Evolutionary conservation across 1,140 invertebrate genomes (phyloP).

Genomic region (Hirudo medicinalis): DNA sequence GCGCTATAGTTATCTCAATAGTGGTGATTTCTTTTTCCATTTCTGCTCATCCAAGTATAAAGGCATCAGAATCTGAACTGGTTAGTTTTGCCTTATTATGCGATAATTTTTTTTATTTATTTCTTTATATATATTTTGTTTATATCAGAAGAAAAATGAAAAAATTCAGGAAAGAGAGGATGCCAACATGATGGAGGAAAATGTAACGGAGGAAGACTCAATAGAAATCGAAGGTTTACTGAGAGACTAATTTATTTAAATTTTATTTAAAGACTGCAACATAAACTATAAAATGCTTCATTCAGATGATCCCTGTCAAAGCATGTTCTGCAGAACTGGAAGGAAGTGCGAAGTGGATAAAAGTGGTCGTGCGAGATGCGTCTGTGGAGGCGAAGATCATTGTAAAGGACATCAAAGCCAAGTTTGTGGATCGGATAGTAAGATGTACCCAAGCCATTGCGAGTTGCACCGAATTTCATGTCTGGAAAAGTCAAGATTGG

Average conservation of each 20-base stretch:
- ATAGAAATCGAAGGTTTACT: background rate
- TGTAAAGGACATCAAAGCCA: constrained; percentile 45
- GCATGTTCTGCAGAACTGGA: constrained; percentile 55
- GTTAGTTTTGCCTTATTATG: too few species aligned
- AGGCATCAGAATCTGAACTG: too few species aligned
- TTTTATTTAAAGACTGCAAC: background rate
- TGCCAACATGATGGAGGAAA: background rate
- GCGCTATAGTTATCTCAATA: too few species aligned
- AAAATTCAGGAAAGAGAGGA: background rate
- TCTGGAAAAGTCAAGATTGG: constrained; percentile 47
- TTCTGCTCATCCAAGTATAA: too few species aligned
- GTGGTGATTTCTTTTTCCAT: too few species aligned
- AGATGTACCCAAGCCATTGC: constrained; percentile 60
- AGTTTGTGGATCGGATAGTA: constrained; percentile 61
- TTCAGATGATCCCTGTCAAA: constrained; percentile 48
- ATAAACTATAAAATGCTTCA: background rate
- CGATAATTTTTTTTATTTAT: background rate
- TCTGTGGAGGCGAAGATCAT: constrained; percentile 50
- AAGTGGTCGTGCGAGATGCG: constrained; percentile 47
- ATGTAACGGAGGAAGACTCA: background rate
- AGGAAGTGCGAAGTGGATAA: constrained; percentile 50
- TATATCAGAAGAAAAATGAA: background rate
- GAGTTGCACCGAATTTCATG: constrained; percentile 59
- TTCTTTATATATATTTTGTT: background rate
- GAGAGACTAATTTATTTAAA: background rate